Conservation (phyloP, 1,140 invertebrate genomes). For the Agrilus planipennis region DNA sequence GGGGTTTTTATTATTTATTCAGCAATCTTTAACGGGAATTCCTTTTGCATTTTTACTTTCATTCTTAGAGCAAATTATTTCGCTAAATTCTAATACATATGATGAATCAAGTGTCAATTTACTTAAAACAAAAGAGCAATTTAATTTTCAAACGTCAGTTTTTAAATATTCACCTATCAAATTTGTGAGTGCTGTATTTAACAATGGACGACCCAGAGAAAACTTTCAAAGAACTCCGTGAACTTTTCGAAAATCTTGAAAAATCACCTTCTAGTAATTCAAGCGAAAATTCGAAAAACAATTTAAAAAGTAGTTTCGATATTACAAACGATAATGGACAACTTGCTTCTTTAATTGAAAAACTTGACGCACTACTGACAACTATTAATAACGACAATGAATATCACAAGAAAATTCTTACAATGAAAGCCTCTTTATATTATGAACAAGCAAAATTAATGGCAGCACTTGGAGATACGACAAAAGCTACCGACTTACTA, state of each 20-base stretch:
- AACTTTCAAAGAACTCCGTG: conserved; percentile 11
- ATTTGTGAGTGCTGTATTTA: too few species aligned
- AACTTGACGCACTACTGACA: conserved; percentile 8
- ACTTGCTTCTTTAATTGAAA: conserved; percentile 4
- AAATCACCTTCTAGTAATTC: conserved; percentile 9
- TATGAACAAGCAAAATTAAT: conserved; percentile 28
- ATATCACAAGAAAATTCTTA: conserved; percentile 14
- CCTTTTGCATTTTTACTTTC: too few species aligned
- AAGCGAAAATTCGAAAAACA: conserved; percentile 6
- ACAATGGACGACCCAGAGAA: too few species aligned
- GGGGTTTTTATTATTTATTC: too few species aligned
- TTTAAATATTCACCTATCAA: too few species aligned
- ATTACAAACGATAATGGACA: conserved; percentile 7
- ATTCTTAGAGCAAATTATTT: too few species aligned
- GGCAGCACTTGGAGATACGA: conserved; percentile 11
- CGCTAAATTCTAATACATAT: too few species aligned
- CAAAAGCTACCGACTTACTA: conserved; percentile 13
- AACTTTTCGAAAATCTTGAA: conserved; percentile 12
- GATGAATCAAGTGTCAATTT: too few species aligned
- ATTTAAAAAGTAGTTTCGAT: conserved; percentile 1
- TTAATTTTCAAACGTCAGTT: too few species aligned
- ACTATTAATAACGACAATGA: conserved; percentile 8
- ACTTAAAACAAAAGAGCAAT: too few species aligned
- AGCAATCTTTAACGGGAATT: too few species aligned
- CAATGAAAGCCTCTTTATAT: conserved; percentile 24